A percentile compares a stretch with the other conserved stretches of the same genome.
phyloP scores from a whole-genome alignment of 1,140 invertebrate species.

The Galleria mellonella region DNA sequence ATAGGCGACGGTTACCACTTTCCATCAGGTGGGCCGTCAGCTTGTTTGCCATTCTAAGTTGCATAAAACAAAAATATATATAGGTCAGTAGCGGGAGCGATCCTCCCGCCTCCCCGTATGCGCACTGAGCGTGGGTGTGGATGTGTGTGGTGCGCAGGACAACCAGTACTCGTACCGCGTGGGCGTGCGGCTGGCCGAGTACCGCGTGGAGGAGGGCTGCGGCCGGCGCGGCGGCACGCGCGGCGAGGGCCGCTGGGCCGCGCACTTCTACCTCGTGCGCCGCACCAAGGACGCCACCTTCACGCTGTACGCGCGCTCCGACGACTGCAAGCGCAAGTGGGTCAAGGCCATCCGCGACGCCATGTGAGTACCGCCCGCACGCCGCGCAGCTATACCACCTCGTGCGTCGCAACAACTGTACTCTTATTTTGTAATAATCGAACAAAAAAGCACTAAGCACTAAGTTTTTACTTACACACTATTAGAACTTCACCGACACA shows the following conservation, averaged over 20 bases:
- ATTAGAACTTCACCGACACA: neutral
- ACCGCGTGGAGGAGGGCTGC: conserved; percentile 87
- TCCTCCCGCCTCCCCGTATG: no score
- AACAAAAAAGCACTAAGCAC: no score
- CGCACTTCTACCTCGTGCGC: conserved; percentile 89
- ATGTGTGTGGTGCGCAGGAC: conserved; percentile 75
- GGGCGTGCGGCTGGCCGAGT: conserved; percentile 89
- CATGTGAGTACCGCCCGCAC: conserved; percentile 79
- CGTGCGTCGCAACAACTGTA: neutral
- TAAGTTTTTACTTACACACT: no score
- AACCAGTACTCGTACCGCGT: conserved; percentile 95
- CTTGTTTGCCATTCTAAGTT: no score
- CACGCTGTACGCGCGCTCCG: conserved; percentile 92
- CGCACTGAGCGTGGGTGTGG: no score
- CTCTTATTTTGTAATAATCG: no score
- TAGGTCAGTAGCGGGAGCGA: no score
- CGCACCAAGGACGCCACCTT: conserved; percentile 88
- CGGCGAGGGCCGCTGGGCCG: conserved; percentile 83
- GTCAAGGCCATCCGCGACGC: conserved; percentile 93
- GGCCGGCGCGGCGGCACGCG: conserved; percentile 73
- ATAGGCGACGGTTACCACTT: no score
- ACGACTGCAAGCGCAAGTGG: conserved; percentile 92
- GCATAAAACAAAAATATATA: no score
- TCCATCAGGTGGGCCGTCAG: no score
- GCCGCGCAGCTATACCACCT: neutral